Base-by-base conservation (phyloP, 1,140 invertebrate genomes). In the Polypedilum pembai region DNA sequence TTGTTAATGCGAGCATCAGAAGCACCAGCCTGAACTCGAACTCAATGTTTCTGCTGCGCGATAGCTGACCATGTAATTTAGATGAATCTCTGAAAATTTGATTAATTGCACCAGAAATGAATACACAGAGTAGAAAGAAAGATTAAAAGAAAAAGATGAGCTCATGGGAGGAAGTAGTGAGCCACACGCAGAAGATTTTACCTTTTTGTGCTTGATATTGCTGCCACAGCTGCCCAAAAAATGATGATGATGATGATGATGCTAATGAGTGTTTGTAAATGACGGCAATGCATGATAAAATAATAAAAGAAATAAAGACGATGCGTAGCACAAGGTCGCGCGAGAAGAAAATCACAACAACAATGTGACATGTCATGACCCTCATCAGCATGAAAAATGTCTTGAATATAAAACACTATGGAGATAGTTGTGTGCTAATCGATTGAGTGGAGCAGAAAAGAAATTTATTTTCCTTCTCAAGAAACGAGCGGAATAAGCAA, bases 171-270 rank as follows among this genome's bases (percentile, higher is more conserved):
- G 45, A 56, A 56, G 45, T 56, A 12, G n/a, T 12, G n/a, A 56
- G 45, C 45, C 45, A 56, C 45, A 56, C 12, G 45, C 8, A 56
- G 3, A n/a, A 56, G n/a, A 56, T 56, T 33, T 33, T 56, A 56
- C 45, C 10, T 33, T 33, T 33, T 33, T 33, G 24, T 33, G 24
- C 5, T 33, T 33, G 24, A 33, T 33, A 33, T n/a, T n/a, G n/a
- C n/a, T n/a, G n/a, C 24, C 24, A 33, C 1, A 33, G 24, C 5
- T 56, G 45, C 12, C n/a, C n/a, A 56, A 56, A 33, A 33, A 56
- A 56, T 56, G n/a, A 56, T 56, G 45, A 56, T 56, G n/a, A 56
- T 56, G 45, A 56, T 56, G n/a, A 56, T 56, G 45, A 56, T 15
- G 45, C 45, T 56, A 56, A 56, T 56, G 45, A 56, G n/a, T 56